Conservation (phyloP, 1,140 invertebrate genomes). For the Procambarus clarkii region DNA sequence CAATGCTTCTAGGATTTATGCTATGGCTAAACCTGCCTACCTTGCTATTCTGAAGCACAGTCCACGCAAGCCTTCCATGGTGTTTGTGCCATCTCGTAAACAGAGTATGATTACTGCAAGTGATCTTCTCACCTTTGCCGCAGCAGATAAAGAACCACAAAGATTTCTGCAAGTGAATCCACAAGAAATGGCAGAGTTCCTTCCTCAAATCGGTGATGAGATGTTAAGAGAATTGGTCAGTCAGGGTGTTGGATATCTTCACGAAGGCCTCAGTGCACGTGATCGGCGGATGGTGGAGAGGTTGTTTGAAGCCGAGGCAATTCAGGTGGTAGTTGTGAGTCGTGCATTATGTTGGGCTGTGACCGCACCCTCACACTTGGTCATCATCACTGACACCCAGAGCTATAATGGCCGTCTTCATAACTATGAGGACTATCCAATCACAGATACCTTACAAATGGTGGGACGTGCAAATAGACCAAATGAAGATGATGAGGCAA, state of each 20-base stretch:
- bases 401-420: conserved; percentile 95
- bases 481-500: conserved; percentile 93
- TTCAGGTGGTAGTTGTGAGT: conserved; percentile 94
- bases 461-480: conserved; percentile 94
- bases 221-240: conserved; percentile 71
- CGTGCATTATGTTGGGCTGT: conserved; percentile 94
- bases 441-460: conserved; percentile 99
- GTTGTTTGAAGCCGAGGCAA: conserved; percentile 93
- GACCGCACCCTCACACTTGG: conserved; percentile 91
- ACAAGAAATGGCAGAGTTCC: conserved; percentile 89
- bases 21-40: conserved; percentile 98
- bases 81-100: conserved; percentile 97
- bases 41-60: conserved; percentile 94
- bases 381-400: conserved; percentile 98
- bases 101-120: conserved; percentile 95
- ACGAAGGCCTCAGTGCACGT: conserved; percentile 90
- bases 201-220: conserved; percentile 91
- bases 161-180: conserved; percentile 93
- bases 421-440: conserved; percentile 97
- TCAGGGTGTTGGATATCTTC: conserved; percentile 97
- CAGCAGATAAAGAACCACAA: conserved; percentile 89
- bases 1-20: conserved; percentile 94
- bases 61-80: conserved; percentile 90
- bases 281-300: conserved; percentile 94
- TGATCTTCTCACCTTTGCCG: conserved; percentile 94